Percentiles rank a stretch among this genome's conserved stretches.
phyloP scores from a whole-genome alignment of 2,113 vertebrate genomes.

The Vulpes vulpes region DNA sequence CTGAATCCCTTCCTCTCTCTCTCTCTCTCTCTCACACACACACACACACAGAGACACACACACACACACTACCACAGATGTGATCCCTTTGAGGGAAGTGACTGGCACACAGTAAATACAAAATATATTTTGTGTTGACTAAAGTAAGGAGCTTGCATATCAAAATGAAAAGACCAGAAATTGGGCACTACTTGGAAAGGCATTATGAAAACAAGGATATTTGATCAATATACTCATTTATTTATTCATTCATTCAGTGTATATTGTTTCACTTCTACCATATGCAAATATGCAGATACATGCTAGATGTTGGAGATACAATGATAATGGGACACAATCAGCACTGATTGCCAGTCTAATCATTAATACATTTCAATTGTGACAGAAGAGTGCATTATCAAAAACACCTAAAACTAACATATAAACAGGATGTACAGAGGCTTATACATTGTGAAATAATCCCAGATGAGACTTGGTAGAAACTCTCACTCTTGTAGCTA shows the following conservation, averaged over 20 bases:
- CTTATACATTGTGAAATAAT: neutral
- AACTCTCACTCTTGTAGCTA: neutral
- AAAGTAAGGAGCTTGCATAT: neutral
- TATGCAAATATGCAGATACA: neutral
- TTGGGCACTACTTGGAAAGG: neutral
- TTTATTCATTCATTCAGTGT: neutral
- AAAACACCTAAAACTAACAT: neutral
- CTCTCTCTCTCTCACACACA: neutral
- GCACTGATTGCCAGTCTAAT: neutral
- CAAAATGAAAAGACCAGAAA: slow-evolving; percentile 13
- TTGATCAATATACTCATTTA: neutral
- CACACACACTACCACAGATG: neutral
- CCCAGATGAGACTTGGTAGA: neutral
- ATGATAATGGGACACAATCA: neutral
- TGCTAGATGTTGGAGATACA: neutral
- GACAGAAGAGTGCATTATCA: neutral
- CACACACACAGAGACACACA: neutral
- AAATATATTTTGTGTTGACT: neutral
- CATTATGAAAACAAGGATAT: neutral
- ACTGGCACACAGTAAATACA: neutral
- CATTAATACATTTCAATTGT: neutral
- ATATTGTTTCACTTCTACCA: neutral
- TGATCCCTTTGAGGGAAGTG: neutral
- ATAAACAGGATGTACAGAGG: neutral
- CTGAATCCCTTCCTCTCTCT: neutral